A percentile compares a stretch with the other conserved stretches of the same genome.
phyloP scores from a whole-genome alignment of 92 coral and sea anemone species.

The Phymanthus crucifer region DNA sequence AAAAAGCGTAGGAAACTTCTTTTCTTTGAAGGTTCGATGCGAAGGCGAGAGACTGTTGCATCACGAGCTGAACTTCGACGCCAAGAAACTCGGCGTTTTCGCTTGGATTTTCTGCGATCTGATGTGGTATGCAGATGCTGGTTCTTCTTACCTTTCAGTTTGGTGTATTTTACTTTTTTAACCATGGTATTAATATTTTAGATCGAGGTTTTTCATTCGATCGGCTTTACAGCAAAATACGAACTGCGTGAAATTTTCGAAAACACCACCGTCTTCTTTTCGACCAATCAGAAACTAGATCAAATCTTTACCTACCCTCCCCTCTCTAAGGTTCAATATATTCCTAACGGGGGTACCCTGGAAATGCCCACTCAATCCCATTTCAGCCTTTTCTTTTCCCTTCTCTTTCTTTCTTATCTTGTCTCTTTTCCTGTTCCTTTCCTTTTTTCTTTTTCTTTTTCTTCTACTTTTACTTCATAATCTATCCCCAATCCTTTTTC shows the following conservation, averaged over 20 bases:
- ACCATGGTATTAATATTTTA: not conserved
- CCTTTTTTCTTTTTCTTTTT: not conserved
- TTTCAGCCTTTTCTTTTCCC: not conserved
- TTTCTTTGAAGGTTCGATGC: not conserved
- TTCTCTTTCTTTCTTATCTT: not conserved
- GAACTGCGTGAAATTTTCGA: slow-evolving; percentile 25
- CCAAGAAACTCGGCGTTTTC: slow-evolving; percentile 6
- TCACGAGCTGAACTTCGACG: not conserved
- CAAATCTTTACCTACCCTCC: not conserved
- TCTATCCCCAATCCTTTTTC: not conserved
- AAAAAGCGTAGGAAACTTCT: slow-evolving; percentile 13
- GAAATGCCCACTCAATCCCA: too few relatives aligned
- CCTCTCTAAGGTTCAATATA: not conserved
- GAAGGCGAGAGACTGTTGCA: slow-evolving; percentile 19
- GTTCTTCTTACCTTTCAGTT: slow-evolving; percentile 52
- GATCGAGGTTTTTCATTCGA: not conserved
- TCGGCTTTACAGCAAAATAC: not conserved
- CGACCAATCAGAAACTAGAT: slow-evolving; percentile 37
- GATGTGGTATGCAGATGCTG: slow-evolving; percentile 63
- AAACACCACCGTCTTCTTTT: slow-evolving; percentile 18
- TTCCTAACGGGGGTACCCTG: not conserved
- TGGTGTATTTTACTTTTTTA: slow-evolving; percentile 29
- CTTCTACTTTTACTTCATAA: not conserved
- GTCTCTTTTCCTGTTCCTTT: not conserved
- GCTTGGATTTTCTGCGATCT: slow-evolving; percentile 34